Conservation (phyloP, 1,140 invertebrate species). For the Lepidurus couesii region DNA sequence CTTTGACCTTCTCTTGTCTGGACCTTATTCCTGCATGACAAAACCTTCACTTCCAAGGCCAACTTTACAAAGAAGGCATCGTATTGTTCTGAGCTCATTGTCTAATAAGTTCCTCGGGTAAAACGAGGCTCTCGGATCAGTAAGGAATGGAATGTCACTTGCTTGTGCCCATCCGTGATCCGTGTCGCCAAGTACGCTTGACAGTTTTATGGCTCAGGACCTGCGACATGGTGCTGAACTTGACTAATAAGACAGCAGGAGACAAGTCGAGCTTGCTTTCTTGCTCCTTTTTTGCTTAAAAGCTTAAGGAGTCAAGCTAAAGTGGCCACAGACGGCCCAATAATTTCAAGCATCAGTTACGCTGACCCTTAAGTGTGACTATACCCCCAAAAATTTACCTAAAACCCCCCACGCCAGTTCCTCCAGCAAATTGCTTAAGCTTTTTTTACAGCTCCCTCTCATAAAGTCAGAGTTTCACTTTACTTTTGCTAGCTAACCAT, state of each 20-base stretch:
- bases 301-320: background rate
- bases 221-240: conserved; percentile 3
- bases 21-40: too few relatives aligned
- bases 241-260: background rate
- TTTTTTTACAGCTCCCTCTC: background rate
- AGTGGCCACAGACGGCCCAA: background rate
- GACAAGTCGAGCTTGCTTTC: background rate
- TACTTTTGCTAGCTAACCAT: background rate
- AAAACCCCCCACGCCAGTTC: background rate
- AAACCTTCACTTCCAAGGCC: too few relatives aligned
- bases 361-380: conserved; percentile 12
- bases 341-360: conserved; percentile 15
- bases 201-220: conserved; percentile 15
- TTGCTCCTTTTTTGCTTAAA: background rate
- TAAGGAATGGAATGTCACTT: background rate
- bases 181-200: conserved; percentile 2
- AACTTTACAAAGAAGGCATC: too few relatives aligned
- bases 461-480: background rate
- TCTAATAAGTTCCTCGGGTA: background rate
- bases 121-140: background rate
- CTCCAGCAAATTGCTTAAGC: background rate
- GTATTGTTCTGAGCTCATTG: background rate
- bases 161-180: background rate
- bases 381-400: background rate
- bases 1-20: too few relatives aligned